phyloP scores from a whole-genome alignment of 2,113 vertebrate genomes.

The Rhinoptilus africanus region DNA sequence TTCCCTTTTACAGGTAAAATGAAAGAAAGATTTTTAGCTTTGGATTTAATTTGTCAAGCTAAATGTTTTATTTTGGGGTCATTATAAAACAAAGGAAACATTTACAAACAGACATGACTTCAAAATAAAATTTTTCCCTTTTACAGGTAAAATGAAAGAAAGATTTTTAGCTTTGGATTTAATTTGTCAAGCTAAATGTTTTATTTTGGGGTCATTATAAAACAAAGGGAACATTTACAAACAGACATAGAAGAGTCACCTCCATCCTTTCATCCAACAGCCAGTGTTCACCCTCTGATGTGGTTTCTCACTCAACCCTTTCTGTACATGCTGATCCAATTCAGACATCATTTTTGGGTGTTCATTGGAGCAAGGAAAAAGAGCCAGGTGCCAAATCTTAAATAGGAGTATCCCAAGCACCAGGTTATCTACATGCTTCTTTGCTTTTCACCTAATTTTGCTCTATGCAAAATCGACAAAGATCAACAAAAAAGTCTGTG shows the following conservation, averaged over 20 bases:
- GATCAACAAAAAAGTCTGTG: neutral
- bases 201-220: neutral
- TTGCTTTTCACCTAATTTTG: neutral
- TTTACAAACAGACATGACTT: neutral
- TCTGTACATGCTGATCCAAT: neutral
- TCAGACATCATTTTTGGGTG: neutral
- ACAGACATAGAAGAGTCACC: neutral
- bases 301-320: neutral
- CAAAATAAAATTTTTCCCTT: neutral
- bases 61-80: neutral
- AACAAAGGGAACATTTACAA: neutral
- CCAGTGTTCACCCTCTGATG: neutral
- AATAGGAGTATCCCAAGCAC: neutral
- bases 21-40: neutral
- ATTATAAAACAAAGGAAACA: neutral
- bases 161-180: neutral
- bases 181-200: neutral
- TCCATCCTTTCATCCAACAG: neutral
- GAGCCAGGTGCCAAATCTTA: neutral
- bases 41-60: neutral
- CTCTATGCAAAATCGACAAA: neutral
- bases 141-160: neutral
- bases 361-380: neutral
- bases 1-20: neutral
- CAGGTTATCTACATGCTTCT: neutral